Base-by-base conservation (phyloP, 2,113 vertebrate genomes). In the Sturnus vulgaris region DNA sequence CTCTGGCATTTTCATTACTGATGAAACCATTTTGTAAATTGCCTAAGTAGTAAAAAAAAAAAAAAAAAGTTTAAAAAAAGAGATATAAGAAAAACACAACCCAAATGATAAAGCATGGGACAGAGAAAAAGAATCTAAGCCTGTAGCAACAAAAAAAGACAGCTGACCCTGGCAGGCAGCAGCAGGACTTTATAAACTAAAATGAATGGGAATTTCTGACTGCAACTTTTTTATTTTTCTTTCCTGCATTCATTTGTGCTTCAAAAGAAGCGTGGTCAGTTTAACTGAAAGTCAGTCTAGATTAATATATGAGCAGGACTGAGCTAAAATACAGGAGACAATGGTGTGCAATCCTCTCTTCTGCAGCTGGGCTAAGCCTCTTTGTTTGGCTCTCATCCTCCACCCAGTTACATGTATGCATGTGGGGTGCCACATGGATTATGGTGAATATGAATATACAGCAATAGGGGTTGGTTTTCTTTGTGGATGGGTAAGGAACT, bases 21-120 rank as follows among this genome's bases (percentile, higher is more conserved):
- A 98, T 1, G 98, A 98, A 73, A 98, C 98, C 98, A 98, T 98
- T 95, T 98, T 98, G 95, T 98, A 98, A 86, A 98, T 98, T 39
- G 98, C 98, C 98, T 98, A 85, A 35, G 59, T 66, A 75, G 56
- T 35, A 52, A 7, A 17, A n/a, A 39, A 39, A 52, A 7, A 17
- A n/a, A 39, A 39, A 39, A 28, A 31, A 18, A n/a, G 2, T 12
- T 12, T 1, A 2, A 20, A 30, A 49, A 55, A 31, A 71, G 39
- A 50, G 9, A 71, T 20, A 10, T 12, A 77, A 47, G 59, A 77
- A 86, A 88, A 92, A 10, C 68, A 81, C 2, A 18, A 88, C 7
- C 35, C 39, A 81, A 78, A 65, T 12, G 10, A 81, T n/a, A 78
- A 78, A 82, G 52, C 66, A 71, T 4, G 15, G 40, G 21, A 69